Evolutionary conservation across 2,113 vertebrate genomes (phyloP).

Genomic region (Bos javanicus): DNA sequence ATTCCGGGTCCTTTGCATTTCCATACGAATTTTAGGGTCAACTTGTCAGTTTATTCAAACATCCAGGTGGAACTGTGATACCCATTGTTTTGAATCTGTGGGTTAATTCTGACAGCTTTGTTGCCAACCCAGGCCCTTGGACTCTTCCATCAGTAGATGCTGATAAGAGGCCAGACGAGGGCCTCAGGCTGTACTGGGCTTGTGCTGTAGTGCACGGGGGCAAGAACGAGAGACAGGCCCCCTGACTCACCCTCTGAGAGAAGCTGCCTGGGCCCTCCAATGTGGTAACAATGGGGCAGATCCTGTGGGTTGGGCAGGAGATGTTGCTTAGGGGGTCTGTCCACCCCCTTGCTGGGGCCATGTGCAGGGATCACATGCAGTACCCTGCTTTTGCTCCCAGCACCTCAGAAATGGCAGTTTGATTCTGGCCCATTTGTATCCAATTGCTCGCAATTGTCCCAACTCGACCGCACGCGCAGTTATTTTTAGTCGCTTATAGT

Average conservation of each 20-base stretch:
- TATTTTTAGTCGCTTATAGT: accelerated
- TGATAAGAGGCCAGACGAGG: background rate
- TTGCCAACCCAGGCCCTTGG: background rate
- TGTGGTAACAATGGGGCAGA: accelerated
- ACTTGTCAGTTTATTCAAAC: background rate
- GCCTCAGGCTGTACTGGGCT: background rate
- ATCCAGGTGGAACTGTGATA: background rate
- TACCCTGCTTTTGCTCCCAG: background rate
- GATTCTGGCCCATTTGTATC: background rate
- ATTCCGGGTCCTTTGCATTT: background rate
- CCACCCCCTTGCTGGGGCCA: background rate
- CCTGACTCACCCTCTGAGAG: background rate
- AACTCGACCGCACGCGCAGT: background rate
- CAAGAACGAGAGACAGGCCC: background rate
- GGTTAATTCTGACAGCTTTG: background rate
- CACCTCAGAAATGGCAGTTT: background rate
- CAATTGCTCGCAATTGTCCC: accelerated
- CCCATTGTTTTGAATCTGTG: background rate
- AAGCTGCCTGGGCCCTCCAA: background rate
- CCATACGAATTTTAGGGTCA: background rate
- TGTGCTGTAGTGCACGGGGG: background rate
- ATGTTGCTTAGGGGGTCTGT: background rate
- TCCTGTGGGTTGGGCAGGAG: background rate
- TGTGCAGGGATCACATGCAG: background rate
- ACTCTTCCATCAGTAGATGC: background rate